phyloP scores from a whole-genome alignment of 2,888 invertebrate genomes.

The Axea sp. region DNA sequence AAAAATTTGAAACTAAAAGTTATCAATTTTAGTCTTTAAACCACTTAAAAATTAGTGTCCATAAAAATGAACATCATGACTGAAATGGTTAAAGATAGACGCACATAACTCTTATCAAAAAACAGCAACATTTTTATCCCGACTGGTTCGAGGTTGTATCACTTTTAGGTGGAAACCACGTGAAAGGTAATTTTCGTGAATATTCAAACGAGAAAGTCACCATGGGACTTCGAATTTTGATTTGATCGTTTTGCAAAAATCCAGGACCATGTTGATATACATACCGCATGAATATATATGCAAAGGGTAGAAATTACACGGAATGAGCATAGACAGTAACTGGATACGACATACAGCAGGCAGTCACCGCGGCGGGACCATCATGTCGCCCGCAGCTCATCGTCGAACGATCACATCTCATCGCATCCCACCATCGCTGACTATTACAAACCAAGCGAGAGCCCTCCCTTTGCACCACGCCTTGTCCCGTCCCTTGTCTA shows the following conservation, averaged over 20 bases:
- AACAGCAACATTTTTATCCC: too few species aligned
- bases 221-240: slow-evolving; percentile 50
- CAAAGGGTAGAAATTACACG: slow-evolving; percentile 65
- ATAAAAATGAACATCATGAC: too few species aligned
- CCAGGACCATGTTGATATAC: slow-evolving; percentile 46
- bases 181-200: slow-evolving; percentile 22
- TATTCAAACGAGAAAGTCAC: slow-evolving; percentile 34
- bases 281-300: slow-evolving; percentile 51
- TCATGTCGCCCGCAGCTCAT: slow-evolving; percentile 78
- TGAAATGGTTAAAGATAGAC: too few species aligned
- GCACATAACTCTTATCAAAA: too few species aligned
- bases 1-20: too few species aligned
- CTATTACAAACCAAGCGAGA: slow-evolving; percentile 72
- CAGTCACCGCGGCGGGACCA: slow-evolving; percentile 77
- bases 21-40: too few species aligned
- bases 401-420: slow-evolving; percentile 79
- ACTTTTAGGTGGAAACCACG: background rate
- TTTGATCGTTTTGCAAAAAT: slow-evolving; percentile 54
- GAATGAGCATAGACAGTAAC: slow-evolving; percentile 72
- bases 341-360: slow-evolving; percentile 71
- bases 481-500: slow-evolving; percentile 60
- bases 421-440: slow-evolving; percentile 77
- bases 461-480: slow-evolving; percentile 67
- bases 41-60: too few species aligned
- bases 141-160: too few species aligned